Evolutionary conservation across 2,797 vertebrate species (phyloP), one percentile per base, ranked within the genome.

Genomic region (Melanotaenia nigrans): DNA sequence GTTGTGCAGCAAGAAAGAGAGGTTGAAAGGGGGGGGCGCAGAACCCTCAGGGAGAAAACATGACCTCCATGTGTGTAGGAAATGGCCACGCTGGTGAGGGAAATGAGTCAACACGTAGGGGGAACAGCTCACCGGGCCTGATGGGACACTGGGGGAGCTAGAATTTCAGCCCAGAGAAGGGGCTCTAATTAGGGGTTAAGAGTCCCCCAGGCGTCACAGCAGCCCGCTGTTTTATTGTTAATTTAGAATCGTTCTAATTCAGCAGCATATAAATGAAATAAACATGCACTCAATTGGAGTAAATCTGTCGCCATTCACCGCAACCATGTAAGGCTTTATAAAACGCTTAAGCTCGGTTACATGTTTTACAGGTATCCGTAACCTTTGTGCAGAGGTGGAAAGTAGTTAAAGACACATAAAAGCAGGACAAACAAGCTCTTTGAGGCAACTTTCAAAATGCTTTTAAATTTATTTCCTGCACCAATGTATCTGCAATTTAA

Each of bases 111-210:
- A 96, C 94, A 95, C 90, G 91, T 93, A 95, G 94, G 82, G 91
- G 89, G 92, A 95, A 94, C 93, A 90, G 92, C 92, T 94, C 94
- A 87, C 77, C 89, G 91, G 93, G 94, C 92, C 95, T 96, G 95
- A 89, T 94, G 95, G 96, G 95, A 96, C 81, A 90, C 89, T 81
- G 92, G 95, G 93, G 89, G 86, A 92, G 93, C 94, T 96, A 94
- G 93, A 91, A 90, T 97, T 97, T 96, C 96, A 93, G 95, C 95
- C 87, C 92, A 92, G 93, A 96, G 95, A 96, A 95, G 94, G 61
- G 87, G 93, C 91, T 93, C 91, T 96, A 98, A 98, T 97, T 96
- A 96, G 75, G 88, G 96, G 97, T 98, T 98, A 99, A 98, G 94
- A 96, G 94, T 94, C 96, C 96, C 96, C 93, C 92, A 95, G 95